These are phyloP conservation scores for Lutjanus argentimaculatus DNA, from an alignment of 2,797 vertebrate genomes.

Conservation along the genomic window DNA sequence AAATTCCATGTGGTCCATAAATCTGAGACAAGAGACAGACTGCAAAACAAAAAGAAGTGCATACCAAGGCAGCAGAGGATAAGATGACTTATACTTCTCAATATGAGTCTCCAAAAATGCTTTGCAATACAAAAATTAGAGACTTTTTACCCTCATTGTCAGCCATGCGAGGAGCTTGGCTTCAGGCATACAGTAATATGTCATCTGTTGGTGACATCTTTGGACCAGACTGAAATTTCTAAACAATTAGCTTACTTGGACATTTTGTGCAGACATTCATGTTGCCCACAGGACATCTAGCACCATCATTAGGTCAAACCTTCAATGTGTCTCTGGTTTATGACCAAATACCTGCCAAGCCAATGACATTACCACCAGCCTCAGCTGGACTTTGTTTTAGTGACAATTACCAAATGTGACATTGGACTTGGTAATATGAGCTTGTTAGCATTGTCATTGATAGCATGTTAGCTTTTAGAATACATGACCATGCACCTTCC, in stretches of 20 bases:
- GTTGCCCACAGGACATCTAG: too few species aligned
- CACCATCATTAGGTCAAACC: too few species aligned
- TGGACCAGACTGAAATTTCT: neutral
- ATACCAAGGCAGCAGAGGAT: neutral
- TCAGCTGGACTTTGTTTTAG: too few species aligned
- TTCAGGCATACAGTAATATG: neutral
- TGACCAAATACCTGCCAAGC: too few species aligned
- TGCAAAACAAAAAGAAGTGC: neutral
- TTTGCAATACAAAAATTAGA: neutral
- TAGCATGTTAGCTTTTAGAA: too few species aligned
- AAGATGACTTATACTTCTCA: neutral
- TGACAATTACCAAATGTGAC: too few species aligned
- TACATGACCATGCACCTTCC: too few species aligned
- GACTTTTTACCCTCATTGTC: neutral
- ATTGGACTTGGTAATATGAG: too few species aligned
- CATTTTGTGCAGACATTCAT: neutral
- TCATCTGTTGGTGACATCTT: neutral
- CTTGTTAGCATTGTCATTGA: too few species aligned
- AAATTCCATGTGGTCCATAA: neutral
- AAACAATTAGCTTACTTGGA: neutral
- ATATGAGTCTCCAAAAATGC: neutral
- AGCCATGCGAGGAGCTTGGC: neutral
- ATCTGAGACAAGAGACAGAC: neutral
- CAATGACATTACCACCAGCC: too few species aligned
- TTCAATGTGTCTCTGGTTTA: too few species aligned